Base-by-base conservation (phyloP, 2,888 invertebrate genomes). In the Argyresthia albistria region DNA sequence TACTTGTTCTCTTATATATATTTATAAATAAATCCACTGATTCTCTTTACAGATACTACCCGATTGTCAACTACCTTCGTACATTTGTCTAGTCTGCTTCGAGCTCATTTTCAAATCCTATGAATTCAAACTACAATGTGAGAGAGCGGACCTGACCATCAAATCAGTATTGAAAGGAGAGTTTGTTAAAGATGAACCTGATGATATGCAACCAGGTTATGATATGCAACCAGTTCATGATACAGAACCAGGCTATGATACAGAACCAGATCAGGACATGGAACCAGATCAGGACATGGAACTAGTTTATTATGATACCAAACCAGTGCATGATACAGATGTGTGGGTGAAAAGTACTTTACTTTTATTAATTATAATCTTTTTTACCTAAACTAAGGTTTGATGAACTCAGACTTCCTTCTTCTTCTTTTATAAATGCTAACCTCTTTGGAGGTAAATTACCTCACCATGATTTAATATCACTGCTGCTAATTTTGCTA, bases 91-190 rank as follows among this genome's bases (percentile, higher is more conserved):
- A 8, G 56, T 57, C 9, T 67, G 67, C 54, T 51, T 52, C 8
- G 51, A 57, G 8, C 55, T 58, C 36, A 56, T 88, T 3, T 57
- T 73, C 9, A 67, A 76, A 51, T 76, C 70, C 55, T 80, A 76
- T 60, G 64, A 74, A n/a, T 88, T 88, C 58, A 86, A 78, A 59
- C 60, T 62, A n/a, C 81, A 80, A 61, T 84, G 87, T 58, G 71
- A 77, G 51, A 75, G 74, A 35, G 74, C 88, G 3, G 72, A 87
- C 55, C 64, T 57, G 50, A 65, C 66, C 53, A 65, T 81, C 50
- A 75, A 68, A 58, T 68, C 76, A 25, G 59, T 80, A 37, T 51
- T 73, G 11, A 72, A 64, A 54, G 62, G 62, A 43, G 66, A 67
- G 54, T 64, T 69, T 53, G 46, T 58, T 48, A 64, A 69, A 58